Evolutionary conservation across 2,888 invertebrate genomes (phyloP), one percentile per base, ranked within the genome.

Genomic region (Eupeodes latifasciatus): DNA sequence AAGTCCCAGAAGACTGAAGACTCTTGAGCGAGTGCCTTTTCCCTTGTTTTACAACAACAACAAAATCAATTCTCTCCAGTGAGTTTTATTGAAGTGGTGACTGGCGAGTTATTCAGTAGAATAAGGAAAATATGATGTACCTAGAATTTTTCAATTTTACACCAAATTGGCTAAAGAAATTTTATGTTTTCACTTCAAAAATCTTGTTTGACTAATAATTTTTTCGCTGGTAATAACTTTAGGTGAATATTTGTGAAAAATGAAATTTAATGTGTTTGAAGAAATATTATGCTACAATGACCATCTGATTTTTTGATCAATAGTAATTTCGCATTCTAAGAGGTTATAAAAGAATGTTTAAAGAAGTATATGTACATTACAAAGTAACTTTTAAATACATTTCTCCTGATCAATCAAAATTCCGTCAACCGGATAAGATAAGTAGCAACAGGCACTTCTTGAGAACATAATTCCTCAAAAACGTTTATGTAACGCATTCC

Each of bases 111-210:
- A 27, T 14, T 57, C 10, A 57, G 19, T n/a, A 34, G 44, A 16
- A 57, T 27, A 71, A 44, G 27, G 16, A 67, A 69, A 53, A 53
- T 14, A 36, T 40, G 40, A 40, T 7, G 16, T 16, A 3, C 27
- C 27, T 27, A 36, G 10, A 59, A 55, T 10, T 67, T 36, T 47
- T 55, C 57, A 51, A 81, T 72, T 80, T 79, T 49, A 71, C 66
- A 72, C 69, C n/a, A 78, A 83, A 87, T 80, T 83, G 79, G 71
- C 19, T 71, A 27, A 57, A 11, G n/a, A n/a, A 82, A 87, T 83
- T 71, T 87, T 87, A 80, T 40, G 40, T 80, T 80, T 83, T 80
- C 71, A 55, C 66, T 83, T 83, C 66, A 69, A 71, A 69, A 78
- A 75, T 12, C 67, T 62, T 80, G 79, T 83, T 87, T 79, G 83